phyloP scores from a whole-genome alignment of 2,797 vertebrate genomes.

The Rhabdomys pumilio region DNA sequence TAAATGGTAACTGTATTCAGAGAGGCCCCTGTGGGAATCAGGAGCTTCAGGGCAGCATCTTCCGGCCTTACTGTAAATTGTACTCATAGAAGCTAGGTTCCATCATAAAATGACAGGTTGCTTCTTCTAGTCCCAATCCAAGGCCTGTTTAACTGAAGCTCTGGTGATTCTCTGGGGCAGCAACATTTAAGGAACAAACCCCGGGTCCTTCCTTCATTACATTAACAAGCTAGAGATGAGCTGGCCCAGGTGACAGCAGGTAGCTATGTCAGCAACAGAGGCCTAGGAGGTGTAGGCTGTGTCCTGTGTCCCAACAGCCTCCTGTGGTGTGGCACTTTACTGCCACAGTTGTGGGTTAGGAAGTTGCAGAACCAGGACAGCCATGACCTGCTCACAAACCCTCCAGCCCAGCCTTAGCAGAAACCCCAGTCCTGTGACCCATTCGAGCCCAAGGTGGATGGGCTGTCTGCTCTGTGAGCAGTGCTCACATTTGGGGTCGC shows the following conservation, averaged over 20 bases:
- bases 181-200: slow-evolving; percentile 84
- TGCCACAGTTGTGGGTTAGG: slow-evolving; percentile 75
- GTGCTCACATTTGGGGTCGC: not conserved
- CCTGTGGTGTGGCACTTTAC: rapidly evolving
- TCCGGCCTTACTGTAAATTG: slow-evolving; percentile 76
- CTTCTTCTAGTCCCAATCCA: slow-evolving; percentile 80
- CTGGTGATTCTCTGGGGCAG: slow-evolving; percentile 84
- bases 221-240: not conserved
- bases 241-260: slow-evolving; percentile 41
- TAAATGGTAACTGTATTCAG: slow-evolving; percentile 83
- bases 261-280: slow-evolving; percentile 78
- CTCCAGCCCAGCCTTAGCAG: not conserved
- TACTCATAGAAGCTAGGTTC: slow-evolving; percentile 48
- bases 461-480: not conserved
- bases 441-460: not conserved
- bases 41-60: not conserved
- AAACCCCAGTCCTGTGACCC: not conserved
- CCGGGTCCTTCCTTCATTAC: slow-evolving; percentile 80
- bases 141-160: slow-evolving; percentile 85
- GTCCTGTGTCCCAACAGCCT: not conserved
- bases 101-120: slow-evolving; percentile 85
- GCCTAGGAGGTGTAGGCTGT: slow-evolving; percentile 81
- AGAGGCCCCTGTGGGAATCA: no score
- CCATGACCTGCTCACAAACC: not conserved
- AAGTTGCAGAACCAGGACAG: slow-evolving; percentile 46